Evolutionary conservation across 1,140 invertebrate genomes (phyloP).

Genomic region (Bursaphelenchus mucronatus): DNA sequence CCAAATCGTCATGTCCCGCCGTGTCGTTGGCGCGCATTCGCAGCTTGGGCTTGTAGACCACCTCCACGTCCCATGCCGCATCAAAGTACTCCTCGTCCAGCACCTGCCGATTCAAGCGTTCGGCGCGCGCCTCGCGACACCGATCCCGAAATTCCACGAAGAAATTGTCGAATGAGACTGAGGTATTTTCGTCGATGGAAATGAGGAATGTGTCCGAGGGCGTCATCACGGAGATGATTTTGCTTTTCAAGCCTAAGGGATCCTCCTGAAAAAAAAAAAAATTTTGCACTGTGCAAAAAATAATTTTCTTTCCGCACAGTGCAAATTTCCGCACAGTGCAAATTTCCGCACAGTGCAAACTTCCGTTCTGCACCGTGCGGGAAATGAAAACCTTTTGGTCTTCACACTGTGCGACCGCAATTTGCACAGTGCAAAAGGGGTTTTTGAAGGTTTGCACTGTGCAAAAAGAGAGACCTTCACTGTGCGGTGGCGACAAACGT

Average conservation of each 20-base stretch:
- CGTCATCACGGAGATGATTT: slow-evolving; percentile 8
- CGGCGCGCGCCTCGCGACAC: not conserved
- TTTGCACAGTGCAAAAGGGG: no score
- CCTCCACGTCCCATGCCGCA: slow-evolving; percentile 12
- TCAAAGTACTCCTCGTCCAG: slow-evolving; percentile 12
- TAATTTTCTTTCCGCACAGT: no score
- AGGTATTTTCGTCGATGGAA: not conserved
- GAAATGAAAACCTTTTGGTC: no score
- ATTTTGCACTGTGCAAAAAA: no score
- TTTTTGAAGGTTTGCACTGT: no score
- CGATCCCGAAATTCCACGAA: slow-evolving; percentile 2
- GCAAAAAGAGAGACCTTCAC: no score
- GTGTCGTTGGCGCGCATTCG: not conserved
- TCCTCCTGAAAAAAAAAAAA: slow-evolving; percentile 11
- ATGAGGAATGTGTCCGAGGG: slow-evolving; percentile 15
- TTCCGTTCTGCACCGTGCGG: no score
- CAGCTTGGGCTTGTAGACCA: not conserved
- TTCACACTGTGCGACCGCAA: no score
- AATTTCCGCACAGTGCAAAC: no score
- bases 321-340: no score
- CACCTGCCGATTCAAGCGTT: not conserved
- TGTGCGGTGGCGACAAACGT: no score
- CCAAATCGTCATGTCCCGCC: not conserved
- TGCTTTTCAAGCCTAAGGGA: not conserved
- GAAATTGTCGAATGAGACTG: not conserved